A percentile compares a stretch with the other conserved stretches of the same genome.
phyloP scores from a whole-genome alignment of 2,113 vertebrate species.

The Sylvilagus bachmani region DNA sequence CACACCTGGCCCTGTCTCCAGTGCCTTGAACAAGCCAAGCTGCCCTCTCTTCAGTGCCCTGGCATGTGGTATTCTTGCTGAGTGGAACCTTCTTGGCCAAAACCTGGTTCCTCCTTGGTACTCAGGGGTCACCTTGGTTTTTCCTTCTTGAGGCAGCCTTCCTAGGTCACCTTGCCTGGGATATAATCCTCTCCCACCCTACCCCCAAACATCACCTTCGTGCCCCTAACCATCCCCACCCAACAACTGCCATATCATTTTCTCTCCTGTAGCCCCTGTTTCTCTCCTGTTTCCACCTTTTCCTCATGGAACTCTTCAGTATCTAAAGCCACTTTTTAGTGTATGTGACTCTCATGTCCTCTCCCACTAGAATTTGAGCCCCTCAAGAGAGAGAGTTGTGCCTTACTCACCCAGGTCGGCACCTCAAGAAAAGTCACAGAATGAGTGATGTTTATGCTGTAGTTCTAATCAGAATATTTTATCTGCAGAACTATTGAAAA shows the following conservation, averaged over 20 bases:
- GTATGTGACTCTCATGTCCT: not conserved
- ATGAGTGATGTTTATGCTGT: not conserved
- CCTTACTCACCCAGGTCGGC: not conserved
- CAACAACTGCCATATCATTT: not conserved
- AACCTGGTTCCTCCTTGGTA: not conserved
- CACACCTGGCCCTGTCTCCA: not conserved
- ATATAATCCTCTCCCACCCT: not conserved
- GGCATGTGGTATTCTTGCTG: not conserved
- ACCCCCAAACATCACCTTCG: not conserved
- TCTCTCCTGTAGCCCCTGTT: not conserved
- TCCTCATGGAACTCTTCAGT: not conserved
- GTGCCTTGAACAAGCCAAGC: not conserved
- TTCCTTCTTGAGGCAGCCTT: not conserved
- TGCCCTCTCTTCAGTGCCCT: not conserved
- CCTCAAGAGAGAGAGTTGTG: not conserved
- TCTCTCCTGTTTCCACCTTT: not conserved
- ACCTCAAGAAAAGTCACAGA: not conserved
- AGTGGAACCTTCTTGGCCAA: not conserved
- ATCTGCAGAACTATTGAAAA: constrained; percentile 19
- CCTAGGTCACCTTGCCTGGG: not conserved
- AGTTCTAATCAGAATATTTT: constrained; percentile 9
- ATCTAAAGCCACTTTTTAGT: not conserved
- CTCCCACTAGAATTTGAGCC: not conserved
- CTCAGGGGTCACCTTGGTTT: not conserved
- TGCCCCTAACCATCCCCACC: accelerated